phyloP scores from a whole-genome alignment of 2,888 invertebrate species.

The Microplitis deprimator region DNA sequence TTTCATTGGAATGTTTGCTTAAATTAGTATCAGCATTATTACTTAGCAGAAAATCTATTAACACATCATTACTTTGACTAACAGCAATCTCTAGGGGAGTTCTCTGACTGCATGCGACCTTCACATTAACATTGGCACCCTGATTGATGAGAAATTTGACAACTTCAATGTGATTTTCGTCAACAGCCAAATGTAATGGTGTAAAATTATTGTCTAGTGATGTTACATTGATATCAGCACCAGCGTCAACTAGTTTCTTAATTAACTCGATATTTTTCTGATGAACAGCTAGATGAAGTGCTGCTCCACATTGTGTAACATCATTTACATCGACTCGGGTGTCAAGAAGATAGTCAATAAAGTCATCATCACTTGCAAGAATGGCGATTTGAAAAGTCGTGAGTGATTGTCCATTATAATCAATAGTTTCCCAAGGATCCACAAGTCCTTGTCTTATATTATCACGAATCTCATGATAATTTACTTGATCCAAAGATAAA shows the following conservation, averaged over 20 bases:
- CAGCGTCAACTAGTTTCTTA: neutral
- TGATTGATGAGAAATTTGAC: neutral
- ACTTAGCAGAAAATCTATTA: neutral
- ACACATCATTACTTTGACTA: neutral
- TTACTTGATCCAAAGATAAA: no score
- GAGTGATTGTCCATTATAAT: no score
- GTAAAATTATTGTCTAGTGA: neutral
- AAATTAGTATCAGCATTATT: neutral
- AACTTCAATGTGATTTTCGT: neutral
- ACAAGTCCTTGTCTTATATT: no score
- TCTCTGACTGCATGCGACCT: neutral
- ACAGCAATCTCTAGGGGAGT: neutral
- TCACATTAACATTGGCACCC: neutral
- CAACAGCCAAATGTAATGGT: neutral
- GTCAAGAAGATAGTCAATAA: neutral
- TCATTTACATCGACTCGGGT: neutral
- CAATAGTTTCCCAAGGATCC: no score
- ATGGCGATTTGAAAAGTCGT: neutral
- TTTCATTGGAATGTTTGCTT: neutral
- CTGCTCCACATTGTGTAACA: neutral
- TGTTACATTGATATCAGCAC: neutral
- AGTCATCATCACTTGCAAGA: neutral
- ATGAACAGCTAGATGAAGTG: neutral
- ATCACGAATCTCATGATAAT: no score
- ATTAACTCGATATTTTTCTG: neutral